These are phyloP conservation scores for Drosophila azteca DNA, from an alignment of 1,140 invertebrate species.

Conservation along the genomic window DNA sequence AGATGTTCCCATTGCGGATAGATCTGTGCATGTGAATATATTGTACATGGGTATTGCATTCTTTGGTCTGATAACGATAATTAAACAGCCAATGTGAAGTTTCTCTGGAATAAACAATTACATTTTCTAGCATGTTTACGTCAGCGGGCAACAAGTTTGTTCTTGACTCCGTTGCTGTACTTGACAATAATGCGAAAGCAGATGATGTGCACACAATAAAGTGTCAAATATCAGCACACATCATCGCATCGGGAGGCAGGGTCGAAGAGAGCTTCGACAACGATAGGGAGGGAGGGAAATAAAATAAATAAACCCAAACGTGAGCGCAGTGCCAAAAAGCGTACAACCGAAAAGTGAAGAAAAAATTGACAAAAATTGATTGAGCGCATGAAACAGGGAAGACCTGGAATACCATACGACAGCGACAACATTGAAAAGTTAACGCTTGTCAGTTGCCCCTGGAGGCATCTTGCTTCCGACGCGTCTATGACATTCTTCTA, in stretches of 20 bases:
- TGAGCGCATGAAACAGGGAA: slow-evolving; percentile 51
- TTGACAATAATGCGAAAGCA: slow-evolving; percentile 71
- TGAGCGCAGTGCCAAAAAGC: slow-evolving; percentile 33
- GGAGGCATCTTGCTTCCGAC: slow-evolving; percentile 4
- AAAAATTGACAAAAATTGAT: slow-evolving; percentile 73
- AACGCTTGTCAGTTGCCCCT: slow-evolving; percentile 51
- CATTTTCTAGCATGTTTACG: not conserved
- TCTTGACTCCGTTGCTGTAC: slow-evolving; percentile 10
- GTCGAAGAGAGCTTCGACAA: slow-evolving; percentile 31
- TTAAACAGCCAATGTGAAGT: too few species aligned
- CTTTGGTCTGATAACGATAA: too few species aligned
- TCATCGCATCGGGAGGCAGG: slow-evolving; percentile 42
- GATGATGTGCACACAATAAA: slow-evolving; percentile 77
- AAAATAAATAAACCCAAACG: slow-evolving; percentile 62
- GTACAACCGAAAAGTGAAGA: slow-evolving; percentile 13
- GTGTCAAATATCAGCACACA: slow-evolving; percentile 73
- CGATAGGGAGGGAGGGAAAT: slow-evolving; percentile 32
- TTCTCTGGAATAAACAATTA: too few species aligned
- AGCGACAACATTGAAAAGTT: slow-evolving; percentile 50
- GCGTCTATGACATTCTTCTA: slow-evolving; percentile 6
- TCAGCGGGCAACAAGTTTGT: slow-evolving; percentile 2
- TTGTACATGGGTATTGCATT: too few species aligned
- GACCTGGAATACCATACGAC: not conserved
- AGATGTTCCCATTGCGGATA: not conserved
- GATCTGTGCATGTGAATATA: not conserved